Evolutionary conservation across 2,888 invertebrate species (phyloP).

Genomic region (Melanophora roralis): DNA sequence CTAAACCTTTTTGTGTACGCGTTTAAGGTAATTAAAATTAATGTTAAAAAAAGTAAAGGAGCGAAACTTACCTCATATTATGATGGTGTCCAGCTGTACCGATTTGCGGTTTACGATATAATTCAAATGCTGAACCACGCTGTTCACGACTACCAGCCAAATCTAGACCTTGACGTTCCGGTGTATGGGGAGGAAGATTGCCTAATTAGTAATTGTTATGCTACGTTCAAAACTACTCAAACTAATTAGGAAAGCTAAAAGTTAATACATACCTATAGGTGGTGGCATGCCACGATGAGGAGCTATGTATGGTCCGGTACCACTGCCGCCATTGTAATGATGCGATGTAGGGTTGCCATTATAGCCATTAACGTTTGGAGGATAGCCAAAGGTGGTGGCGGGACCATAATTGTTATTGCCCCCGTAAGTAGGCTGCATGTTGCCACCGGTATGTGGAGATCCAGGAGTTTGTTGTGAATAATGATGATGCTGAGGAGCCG

Average conservation of each 20-base stretch:
- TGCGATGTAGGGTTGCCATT: constrained; percentile 72
- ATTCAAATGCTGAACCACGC: constrained; percentile 95
- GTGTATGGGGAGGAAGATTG: constrained; percentile 75
- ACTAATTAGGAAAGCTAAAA: background rate
- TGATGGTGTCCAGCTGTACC: constrained; percentile 82
- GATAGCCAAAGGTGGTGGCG: constrained; percentile 68
- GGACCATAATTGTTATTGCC: constrained; percentile 72
- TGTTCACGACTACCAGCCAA: constrained; percentile 93
- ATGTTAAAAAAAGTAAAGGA: background rate
- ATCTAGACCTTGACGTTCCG: constrained; percentile 78
- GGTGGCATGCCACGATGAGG: constrained; percentile 76
- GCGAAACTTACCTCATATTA: constrained; percentile 84
- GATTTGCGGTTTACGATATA: constrained; percentile 91
- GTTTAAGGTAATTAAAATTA: background rate
- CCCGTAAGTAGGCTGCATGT: constrained; percentile 69
- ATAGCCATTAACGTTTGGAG: constrained; percentile 68
- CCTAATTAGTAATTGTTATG: constrained; percentile 65
- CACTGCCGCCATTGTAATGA: constrained; percentile 75
- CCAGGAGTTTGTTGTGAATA: constrained; percentile 72
- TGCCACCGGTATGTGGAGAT: constrained; percentile 69
- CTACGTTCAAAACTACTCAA: background rate
- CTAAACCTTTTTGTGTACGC: background rate
- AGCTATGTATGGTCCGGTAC: constrained; percentile 75
- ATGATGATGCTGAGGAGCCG: constrained; percentile 75
- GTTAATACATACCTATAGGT: constrained; percentile 71